Evolutionary conservation across 2,888 invertebrate genomes (phyloP).

Genomic region (Mamestra brassicae): DNA sequence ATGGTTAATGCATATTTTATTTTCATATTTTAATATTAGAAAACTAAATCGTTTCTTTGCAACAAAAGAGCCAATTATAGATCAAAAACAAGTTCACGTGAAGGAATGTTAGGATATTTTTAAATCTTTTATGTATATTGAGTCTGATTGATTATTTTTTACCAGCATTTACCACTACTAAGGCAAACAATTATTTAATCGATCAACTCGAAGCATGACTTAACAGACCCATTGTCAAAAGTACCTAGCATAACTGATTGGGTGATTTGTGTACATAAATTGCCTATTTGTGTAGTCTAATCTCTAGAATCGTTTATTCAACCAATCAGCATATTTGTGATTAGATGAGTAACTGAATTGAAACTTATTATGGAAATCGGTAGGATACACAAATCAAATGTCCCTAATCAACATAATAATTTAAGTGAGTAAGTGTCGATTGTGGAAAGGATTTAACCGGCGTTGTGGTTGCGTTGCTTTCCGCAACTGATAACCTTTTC

Average conservation of each 20-base stretch:
- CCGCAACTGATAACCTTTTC: background rate
- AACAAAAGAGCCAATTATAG: conserved; percentile 17
- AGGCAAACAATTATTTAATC: conserved; percentile 29
- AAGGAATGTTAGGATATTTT: background rate
- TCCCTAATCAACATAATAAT: background rate
- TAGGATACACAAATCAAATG: conserved; percentile 1
- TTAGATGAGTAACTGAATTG: conserved; percentile 10
- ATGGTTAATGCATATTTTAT: background rate
- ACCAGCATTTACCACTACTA: conserved; percentile 1
- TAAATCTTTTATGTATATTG: conserved; percentile 11
- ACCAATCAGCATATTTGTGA: conserved; percentile 34
- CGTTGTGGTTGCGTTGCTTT: background rate
- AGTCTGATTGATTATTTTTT: conserved; percentile 44
- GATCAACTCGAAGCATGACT: conserved; percentile 36
- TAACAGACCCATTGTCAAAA: conserved; percentile 34
- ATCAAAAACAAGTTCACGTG: background rate
- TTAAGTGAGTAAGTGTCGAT: background rate
- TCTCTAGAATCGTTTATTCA: conserved; percentile 31
- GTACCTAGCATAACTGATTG: conserved; percentile 35
- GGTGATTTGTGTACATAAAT: conserved; percentile 34
- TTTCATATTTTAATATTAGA: background rate
- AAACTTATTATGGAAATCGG: conserved; percentile 31
- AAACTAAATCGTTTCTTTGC: conserved; percentile 5
- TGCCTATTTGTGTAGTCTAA: conserved; percentile 39
- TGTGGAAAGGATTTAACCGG: background rate